Evolutionary conservation across 2,113 vertebrate genomes (phyloP), one percentile per base, ranked within the genome.

Genomic region (Porphyrio hochstetteri): DNA sequence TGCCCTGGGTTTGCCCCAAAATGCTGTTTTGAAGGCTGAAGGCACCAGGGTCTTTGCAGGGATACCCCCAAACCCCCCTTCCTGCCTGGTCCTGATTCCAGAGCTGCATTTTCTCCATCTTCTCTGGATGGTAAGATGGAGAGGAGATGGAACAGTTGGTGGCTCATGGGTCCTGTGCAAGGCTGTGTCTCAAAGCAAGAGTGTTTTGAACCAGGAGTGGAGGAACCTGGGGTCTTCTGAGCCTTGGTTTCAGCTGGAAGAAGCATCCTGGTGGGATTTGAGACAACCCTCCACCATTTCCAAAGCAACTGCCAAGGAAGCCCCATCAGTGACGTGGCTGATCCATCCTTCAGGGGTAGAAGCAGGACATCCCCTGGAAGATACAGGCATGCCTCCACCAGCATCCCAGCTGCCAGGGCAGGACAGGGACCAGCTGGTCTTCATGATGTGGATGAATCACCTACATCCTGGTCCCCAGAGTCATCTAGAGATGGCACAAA

Each of bases 171-270:
- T 23, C 44, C 27, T 0, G 0, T 5, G 64, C 42, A 31, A n/a
- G 48, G 35, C 33, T 38, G 19, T 14, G 3, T 13, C 42, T 57
- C 82, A 27, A 60, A 74, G 20, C 13, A 17, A 13, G 57, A 60
- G 29, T 5, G 59, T n/a, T 18, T 57, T 27, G 71, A 59, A 36
- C 3, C 12, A 4, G 59, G 36, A 91, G 42, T 10, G 27, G 84
- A 89, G 29, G 76, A 52, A 46, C 17, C 6, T 0, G 9, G 11
- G 13, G 13, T 3, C 14, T 69, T 25, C 13, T 0, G 0, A 60
- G 16, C 53, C 31, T 80, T 13, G 0, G 7, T 25, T 74, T 31
- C 52, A 50, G 33, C 70, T 7, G 21, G 78, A 35, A 88, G 75
- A 29, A 46, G 12, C 24, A 6, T 46, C 3, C 0, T 18, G 63